These are phyloP conservation scores for Aphodius sticticus DNA, from an alignment of 2,888 invertebrate species.

Conservation along the genomic window DNA sequence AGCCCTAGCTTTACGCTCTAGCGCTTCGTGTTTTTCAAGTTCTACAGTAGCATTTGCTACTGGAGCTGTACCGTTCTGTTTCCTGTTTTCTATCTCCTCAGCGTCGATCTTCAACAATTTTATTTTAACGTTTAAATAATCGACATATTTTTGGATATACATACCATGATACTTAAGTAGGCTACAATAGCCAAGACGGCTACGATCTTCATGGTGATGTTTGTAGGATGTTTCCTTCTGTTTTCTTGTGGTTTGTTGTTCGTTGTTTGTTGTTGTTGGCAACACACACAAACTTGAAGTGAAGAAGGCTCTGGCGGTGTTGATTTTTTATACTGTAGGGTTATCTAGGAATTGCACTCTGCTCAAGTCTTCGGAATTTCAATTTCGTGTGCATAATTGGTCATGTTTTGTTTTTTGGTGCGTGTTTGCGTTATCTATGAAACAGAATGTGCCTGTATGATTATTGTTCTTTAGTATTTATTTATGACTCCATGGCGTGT, in stretches of 20 bases:
- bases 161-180: neutral
- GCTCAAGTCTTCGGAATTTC: neutral
- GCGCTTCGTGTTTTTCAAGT: neutral
- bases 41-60: neutral
- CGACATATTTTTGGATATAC: neutral
- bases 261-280: neutral
- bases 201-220: neutral
- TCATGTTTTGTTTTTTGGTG: neutral
- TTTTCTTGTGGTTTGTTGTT: neutral
- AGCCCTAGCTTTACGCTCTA: neutral
- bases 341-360: neutral
- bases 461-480: neutral
- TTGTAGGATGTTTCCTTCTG: neutral
- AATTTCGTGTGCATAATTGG: neutral
- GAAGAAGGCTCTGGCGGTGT: neutral
- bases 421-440: neutral
- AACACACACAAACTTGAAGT: neutral
- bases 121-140: neutral
- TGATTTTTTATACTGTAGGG: neutral
- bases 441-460: neutral
- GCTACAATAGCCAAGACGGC: neutral
- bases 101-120: neutral
- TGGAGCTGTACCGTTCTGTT: neutral
- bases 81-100: too few species aligned
- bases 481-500: neutral